Evolutionary conservation across 2,888 invertebrate genomes (phyloP).

Genomic region (Protodeltote pygarga): DNA sequence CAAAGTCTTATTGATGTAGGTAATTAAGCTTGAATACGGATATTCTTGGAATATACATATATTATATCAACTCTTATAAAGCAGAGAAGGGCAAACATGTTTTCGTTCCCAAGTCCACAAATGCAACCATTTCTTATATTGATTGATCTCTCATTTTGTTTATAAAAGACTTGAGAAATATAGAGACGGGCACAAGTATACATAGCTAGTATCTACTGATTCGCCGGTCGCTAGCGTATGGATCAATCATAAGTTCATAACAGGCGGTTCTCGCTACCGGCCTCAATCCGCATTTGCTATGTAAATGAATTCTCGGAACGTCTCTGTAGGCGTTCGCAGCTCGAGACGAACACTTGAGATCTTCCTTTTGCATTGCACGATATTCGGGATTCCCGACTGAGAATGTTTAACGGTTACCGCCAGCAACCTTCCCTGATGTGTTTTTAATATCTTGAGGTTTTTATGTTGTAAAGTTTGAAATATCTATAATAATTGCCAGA

Average conservation of each 20-base stretch:
- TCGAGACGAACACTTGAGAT: conserved; percentile 52
- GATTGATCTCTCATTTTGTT: too few species aligned
- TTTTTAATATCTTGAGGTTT: conserved; percentile 3
- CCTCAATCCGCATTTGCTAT: conserved; percentile 62
- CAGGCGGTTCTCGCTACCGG: conserved; percentile 40
- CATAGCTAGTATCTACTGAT: not conserved
- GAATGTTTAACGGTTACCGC: conserved; percentile 37
- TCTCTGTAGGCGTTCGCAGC: conserved; percentile 54
- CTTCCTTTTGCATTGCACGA: conserved; percentile 66
- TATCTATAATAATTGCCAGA: too few species aligned
- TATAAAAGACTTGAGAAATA: not conserved
- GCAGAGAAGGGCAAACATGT: too few species aligned
- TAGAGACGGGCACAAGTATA: not conserved
- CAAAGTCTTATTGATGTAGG: not conserved
- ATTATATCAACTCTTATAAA: too few species aligned
- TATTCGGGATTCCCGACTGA: conserved; percentile 70
- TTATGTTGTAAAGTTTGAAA: not conserved
- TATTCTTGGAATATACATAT: too few species aligned
- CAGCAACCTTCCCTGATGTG: conserved; percentile 13
- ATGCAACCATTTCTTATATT: too few species aligned
- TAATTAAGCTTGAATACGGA: too few species aligned
- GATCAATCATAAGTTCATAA: conserved; percentile 51
- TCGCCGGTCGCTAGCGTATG: conserved; percentile 8
- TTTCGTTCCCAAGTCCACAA: too few species aligned
- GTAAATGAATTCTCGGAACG: conserved; percentile 79